These are phyloP conservation scores for Meloidogyne floridensis DNA, from an alignment of 1,140 invertebrate genomes.

Conservation along the genomic window DNA sequence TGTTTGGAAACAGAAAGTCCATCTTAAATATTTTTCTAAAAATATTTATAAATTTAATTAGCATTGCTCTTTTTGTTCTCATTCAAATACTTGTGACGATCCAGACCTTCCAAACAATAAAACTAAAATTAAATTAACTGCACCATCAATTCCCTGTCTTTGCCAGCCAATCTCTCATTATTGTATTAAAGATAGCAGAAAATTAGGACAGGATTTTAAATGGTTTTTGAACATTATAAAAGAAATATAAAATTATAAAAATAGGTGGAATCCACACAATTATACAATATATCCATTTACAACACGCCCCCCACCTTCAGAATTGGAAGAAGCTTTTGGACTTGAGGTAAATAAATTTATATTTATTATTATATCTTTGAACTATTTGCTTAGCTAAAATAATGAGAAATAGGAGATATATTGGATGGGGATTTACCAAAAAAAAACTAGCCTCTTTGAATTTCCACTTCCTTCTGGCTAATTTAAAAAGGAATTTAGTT, in stretches of 20 bases:
- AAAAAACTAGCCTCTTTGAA: too few relatives aligned
- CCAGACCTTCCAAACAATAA: slow-evolving; percentile 60
- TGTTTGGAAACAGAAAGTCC: slow-evolving; percentile 61
- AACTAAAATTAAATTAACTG: background rate
- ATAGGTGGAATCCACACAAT: slow-evolving; percentile 64
- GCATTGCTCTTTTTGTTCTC: slow-evolving; percentile 57
- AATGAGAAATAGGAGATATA: too few relatives aligned
- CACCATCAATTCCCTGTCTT: slow-evolving; percentile 34
- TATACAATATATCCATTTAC: slow-evolving; percentile 62
- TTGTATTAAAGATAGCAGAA: slow-evolving; percentile 50
- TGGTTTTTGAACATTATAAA: slow-evolving; percentile 31
- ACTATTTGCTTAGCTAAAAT: too few relatives aligned
- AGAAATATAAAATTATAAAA: background rate
- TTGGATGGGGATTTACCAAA: too few relatives aligned
- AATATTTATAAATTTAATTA: background rate
- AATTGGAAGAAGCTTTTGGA: slow-evolving; percentile 61
- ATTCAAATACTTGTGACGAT: slow-evolving; percentile 64
- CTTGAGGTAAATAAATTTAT: slow-evolving; percentile 41
- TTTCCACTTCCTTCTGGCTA: too few relatives aligned
- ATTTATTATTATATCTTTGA: background rate
- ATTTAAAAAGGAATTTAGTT: too few relatives aligned
- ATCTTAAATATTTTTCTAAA: background rate
- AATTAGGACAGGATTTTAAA: slow-evolving; percentile 49
- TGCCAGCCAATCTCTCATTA: slow-evolving; percentile 64
- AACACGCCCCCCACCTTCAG: slow-evolving; percentile 48